Base-by-base conservation (phyloP, 2,797 vertebrate genomes). In the Myotis pilosus region DNA sequence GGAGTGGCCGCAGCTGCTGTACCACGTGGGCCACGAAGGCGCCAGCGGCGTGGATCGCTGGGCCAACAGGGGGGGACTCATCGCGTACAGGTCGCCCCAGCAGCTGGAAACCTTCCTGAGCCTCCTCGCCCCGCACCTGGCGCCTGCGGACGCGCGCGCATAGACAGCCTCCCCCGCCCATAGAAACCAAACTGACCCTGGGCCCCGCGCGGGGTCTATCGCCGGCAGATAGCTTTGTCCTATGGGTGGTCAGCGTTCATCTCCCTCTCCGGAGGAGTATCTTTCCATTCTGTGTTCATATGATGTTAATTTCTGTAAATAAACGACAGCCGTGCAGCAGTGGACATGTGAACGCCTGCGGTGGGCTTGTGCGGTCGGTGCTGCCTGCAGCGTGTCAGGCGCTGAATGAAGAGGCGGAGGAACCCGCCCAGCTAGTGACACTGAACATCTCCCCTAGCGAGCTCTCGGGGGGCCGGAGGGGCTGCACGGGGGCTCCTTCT, bases 41-140 rank as follows among this genome's bases (percentile, higher is more conserved):
- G 93, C 97, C 36, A 93, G 97, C 22, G 99, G 99, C 20, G 98
- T 98, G 7, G 99, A 99, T 51, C 97, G 96, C 94, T 99, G 99
- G 99, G 99, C 99, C 66, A 99, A 99, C 97, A 97, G 96, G 0
- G 99, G 99, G 0, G 99, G 99, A 87, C 97, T 99, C 72, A 98
- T 99, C 87, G 99, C 99, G 0, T 99, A 99, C 96, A 95, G 98
- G 72, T 98, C 97, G 33, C 91, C 85, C 90, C 79, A 93, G 68
- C 94, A 87, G 75, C 96, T 98, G 85, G 96, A 97, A 55, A 25
- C 15, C 0, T 98, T 98, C 84, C 96, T 98, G 80, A 81, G 91
- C 68, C 72, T 75, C 16, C 94, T 98, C 38, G 49, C 95, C 41
- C 91, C 93, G 60, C 89, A 96, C 60, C 92, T 98, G 3, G 11